Percentiles rank a stretch among this genome's conserved stretches.
Conservation (phyloP, 2,888 invertebrate species). For the Athrips mouffetella region DNA sequence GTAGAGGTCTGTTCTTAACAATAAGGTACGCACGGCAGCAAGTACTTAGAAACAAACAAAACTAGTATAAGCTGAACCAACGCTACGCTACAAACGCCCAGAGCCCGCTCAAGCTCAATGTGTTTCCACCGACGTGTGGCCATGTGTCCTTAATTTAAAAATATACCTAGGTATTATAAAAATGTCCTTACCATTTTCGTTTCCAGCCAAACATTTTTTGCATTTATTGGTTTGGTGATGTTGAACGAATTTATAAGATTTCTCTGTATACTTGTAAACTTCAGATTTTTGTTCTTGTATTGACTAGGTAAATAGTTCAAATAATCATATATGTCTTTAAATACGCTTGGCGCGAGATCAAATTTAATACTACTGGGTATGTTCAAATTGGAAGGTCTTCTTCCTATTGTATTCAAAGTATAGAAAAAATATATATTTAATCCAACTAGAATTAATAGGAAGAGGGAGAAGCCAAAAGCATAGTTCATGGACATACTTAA, state of each 20-base stretch:
- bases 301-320: conserved; percentile 60
- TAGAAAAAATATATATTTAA: conserved; percentile 70
- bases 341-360: conserved; percentile 44
- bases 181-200: conserved; percentile 54
- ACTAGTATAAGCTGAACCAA: too few species aligned
- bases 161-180: too few species aligned
- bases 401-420: conserved; percentile 48
- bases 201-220: conserved; percentile 46
- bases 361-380: conserved; percentile 47
- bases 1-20: too few species aligned
- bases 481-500: conserved; percentile 61
- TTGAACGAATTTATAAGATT: conserved; percentile 56
- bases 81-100: too few species aligned
- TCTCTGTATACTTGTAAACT: conserved; percentile 47
- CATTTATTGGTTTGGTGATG: conserved; percentile 42
- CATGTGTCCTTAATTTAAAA: too few species aligned
- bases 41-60: too few species aligned
- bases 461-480: conserved; percentile 65
- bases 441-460: conserved; percentile 58
- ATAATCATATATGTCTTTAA: conserved; percentile 60
- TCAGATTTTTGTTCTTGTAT: conserved; percentile 54
- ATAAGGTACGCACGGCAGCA: too few species aligned
- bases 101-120: too few species aligned
- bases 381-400: conserved; percentile 39
- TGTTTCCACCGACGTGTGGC: too few species aligned